Percentiles rank a stretch among this genome's conserved stretches.
phyloP scores from a whole-genome alignment of 2,797 vertebrate genomes.

The Pterois miles region DNA sequence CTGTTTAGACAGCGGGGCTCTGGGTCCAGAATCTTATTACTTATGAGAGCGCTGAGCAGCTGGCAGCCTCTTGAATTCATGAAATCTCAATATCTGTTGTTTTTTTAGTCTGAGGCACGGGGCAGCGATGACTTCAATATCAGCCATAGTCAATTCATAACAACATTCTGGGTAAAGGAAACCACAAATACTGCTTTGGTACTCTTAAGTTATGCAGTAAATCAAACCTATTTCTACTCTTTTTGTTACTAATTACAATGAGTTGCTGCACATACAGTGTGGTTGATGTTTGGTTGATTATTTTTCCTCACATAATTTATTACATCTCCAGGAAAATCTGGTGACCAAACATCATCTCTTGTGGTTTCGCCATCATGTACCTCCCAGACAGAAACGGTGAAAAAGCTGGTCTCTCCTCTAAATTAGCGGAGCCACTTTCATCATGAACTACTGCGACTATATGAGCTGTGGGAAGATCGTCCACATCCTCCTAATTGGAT shows the following conservation, averaged over 20 bases:
- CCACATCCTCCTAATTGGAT: background rate
- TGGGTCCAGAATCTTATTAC: conserved; percentile 67
- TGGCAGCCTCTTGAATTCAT: conserved; percentile 55
- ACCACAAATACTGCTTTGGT: background rate
- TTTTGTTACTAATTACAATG: background rate
- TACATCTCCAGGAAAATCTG: background rate
- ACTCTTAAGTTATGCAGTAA: background rate
- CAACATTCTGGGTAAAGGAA: background rate
- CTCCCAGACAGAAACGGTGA: background rate
- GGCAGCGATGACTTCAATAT: conserved; percentile 21
- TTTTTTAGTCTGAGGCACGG: conserved; percentile 37
- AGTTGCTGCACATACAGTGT: background rate
- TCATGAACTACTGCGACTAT: background rate
- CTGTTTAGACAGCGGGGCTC: conserved; percentile 53
- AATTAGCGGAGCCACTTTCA: background rate
- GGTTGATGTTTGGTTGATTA: background rate
- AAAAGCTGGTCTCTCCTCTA: background rate
- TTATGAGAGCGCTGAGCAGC: conserved; percentile 59
- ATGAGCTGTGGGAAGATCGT: background rate
- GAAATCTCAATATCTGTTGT: conserved; percentile 61
- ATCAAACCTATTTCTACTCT: background rate
- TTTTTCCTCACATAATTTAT: background rate
- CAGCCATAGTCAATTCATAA: conserved; percentile 10
- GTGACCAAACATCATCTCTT: background rate
- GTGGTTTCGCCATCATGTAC: background rate